Base-by-base conservation (phyloP, 2,797 vertebrate genomes). In the Masticophis lateralis region DNA sequence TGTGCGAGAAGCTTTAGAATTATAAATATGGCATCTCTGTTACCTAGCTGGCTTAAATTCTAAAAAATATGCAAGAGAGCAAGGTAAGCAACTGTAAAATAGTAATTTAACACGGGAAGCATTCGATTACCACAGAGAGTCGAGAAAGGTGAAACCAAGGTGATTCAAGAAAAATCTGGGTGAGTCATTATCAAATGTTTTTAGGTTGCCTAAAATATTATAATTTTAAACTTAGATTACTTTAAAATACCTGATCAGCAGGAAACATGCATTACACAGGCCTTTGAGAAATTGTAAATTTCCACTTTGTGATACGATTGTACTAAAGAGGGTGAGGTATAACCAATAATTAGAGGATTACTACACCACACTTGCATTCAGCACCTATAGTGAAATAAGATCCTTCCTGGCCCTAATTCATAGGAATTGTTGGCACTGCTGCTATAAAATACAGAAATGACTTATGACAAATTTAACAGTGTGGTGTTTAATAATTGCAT, bases 311-410 rank as follows among this genome's bases (percentile, higher is more conserved):
- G 63, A 88, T 79, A 60, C n/a, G 86, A 59, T 88, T 93, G 90
- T 91, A 86, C 88, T 63, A 74, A 60, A 91, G 86, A 74, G 87
- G 28, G 63, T 88, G 63, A 93, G 43, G 20, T 51, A 86, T 60
- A 93, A 93, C 90, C 43, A 11, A 90, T 69, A 91, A 93, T 93
- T 91, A 93, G 83, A 60, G 63, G 63, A 91, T 93, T 93, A 93
- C 91, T 91, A 87, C 63, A 37, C 92, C 74, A 66, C 63, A 74
- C 61, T 91, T 37, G 18, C 56, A 56, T 87, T 59, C 61, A 93
- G 61, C 63, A 88, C 86, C 92, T 79, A 88, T 53, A 51, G 86
- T 3, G 20, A 37, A 43, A 74, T 91, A 93, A 60, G 61, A 91
- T 93, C 59, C 86, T 88, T 93, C 74, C 86, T 91, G 61, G 92